Percentiles rank a stretch among this genome's conserved stretches.
phyloP scores from a whole-genome alignment of 2,888 invertebrate species.

The Yponomeuta sedellus region DNA sequence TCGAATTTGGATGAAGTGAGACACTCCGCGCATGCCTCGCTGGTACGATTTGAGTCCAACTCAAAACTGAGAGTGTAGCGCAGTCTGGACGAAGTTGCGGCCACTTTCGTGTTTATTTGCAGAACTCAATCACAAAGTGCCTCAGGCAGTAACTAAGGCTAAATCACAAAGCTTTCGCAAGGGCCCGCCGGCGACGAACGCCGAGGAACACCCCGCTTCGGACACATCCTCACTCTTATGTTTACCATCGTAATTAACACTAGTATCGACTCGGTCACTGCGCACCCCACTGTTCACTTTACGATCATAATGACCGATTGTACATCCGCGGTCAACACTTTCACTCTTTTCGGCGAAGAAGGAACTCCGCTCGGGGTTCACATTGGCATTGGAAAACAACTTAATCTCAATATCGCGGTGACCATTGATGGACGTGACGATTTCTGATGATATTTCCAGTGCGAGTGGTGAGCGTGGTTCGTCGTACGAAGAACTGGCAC shows the following conservation, averaged over 20 bases:
- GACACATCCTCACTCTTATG: slow-evolving; percentile 54
- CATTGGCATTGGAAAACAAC: slow-evolving; percentile 81
- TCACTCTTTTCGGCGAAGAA: slow-evolving; percentile 71
- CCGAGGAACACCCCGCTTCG: slow-evolving; percentile 52
- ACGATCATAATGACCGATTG: slow-evolving; percentile 49
- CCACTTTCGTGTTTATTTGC: slow-evolving; percentile 34
- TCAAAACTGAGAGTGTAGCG: slow-evolving; percentile 67
- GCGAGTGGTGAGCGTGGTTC: slow-evolving; percentile 63
- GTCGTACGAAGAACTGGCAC: slow-evolving; percentile 52
- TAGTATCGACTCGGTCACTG: slow-evolving; percentile 51
- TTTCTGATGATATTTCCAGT: slow-evolving; percentile 85
- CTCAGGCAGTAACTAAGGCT: slow-evolving; percentile 73
- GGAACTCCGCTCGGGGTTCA: slow-evolving; percentile 64
- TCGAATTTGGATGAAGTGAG: slow-evolving; percentile 61
- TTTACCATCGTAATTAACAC: slow-evolving; percentile 50
- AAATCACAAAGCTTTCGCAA: slow-evolving; percentile 72
- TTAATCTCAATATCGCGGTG: slow-evolving; percentile 87
- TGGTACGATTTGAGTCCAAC: slow-evolving; percentile 71
- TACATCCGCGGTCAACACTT: slow-evolving; percentile 67
- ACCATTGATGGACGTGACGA: slow-evolving; percentile 85
- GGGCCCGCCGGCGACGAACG: slow-evolving; percentile 45
- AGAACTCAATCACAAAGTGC: slow-evolving; percentile 52
- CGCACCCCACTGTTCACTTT: slow-evolving; percentile 66
- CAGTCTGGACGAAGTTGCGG: slow-evolving; percentile 51
- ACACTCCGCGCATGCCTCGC: slow-evolving; percentile 67